Evolutionary conservation across 2,797 vertebrate species (phyloP), one percentile per base, ranked within the genome.

Genomic region (Peromyscus eremicus): DNA sequence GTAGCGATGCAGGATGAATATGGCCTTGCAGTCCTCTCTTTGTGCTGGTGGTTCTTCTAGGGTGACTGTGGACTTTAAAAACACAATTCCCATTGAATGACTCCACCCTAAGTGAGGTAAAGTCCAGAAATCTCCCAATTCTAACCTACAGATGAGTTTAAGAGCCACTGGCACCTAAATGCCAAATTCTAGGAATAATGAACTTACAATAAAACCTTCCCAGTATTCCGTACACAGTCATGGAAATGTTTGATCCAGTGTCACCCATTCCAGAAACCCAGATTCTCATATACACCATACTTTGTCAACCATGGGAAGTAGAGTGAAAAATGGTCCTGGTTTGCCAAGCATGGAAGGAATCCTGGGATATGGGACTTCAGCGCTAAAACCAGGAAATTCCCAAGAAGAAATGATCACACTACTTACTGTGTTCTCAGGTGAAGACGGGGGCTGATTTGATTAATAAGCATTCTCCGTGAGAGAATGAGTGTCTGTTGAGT

Each of bases 401-500:
- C 14, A 70, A 34, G n/a, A 40, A 80, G 79, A 46, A 21, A 25
- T 25, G 46, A 23, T 23, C 19, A 37, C 46, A 46, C 55, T 55
- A 17, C 13, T 23, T 60, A 1, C 27, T 34, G 9, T 76, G 62
- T 62, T 52, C 40, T 84, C 32, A 70, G 43, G 29, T 62, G 14
- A 79, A 86, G 46, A 81, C 77, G 49, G 57, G 9, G 76, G 11
- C 43, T 80, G 57, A 49, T 88, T 16, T 75, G 60, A 94, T 87
- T 79, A 71, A 87, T 80, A 68, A 91, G n/a, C 37, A n/a, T 68
- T 92, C 49, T 49, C 73, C 89, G 73, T 19, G 21, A 88, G 34
- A 84, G 71, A 88, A 87, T 49, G 34, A 16, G 27, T 87, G 66
- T n/a, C 49, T 46, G n/a, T n/a, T 29, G 23, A 43, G 2, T 17